phyloP scores from a whole-genome alignment of 1,140 invertebrate species.

The Trichomalopsis sarcophagae region DNA sequence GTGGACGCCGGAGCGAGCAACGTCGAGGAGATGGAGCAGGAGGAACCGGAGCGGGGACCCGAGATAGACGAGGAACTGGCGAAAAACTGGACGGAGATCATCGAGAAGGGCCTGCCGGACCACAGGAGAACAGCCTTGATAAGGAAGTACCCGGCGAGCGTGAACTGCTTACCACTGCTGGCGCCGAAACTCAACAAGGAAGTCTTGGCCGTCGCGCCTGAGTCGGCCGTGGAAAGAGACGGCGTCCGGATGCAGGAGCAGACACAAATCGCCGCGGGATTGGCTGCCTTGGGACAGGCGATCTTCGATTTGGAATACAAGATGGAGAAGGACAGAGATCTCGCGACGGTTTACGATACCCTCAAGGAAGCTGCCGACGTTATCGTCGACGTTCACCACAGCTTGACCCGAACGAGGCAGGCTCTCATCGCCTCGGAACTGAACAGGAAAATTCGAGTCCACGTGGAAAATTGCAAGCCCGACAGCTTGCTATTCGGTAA shows the following conservation, averaged over 20 bases:
- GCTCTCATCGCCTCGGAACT: background rate
- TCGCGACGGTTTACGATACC: background rate
- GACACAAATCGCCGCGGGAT: slow-evolving; percentile 15
- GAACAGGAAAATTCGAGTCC: background rate
- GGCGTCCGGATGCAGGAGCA: background rate
- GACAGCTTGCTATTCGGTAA: background rate
- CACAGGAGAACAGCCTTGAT: background rate
- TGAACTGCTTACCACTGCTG: background rate
- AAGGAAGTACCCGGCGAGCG: background rate
- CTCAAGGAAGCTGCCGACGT: slow-evolving; percentile 6
- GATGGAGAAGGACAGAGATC: background rate
- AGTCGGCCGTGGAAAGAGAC: background rate
- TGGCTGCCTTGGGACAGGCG: slow-evolving; percentile 4
- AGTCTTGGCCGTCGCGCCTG: background rate
- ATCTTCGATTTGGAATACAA: background rate
- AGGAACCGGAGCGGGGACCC: background rate
- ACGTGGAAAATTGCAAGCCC: background rate
- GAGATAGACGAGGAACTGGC: background rate
- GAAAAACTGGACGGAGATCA: background rate
- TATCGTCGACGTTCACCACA: slow-evolving; percentile 1
- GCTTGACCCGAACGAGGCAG: slow-evolving; percentile 7
- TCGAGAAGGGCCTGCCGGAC: background rate
- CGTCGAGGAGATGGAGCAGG: background rate
- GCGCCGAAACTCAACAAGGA: slow-evolving; percentile 9
- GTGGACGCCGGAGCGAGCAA: background rate